Evolutionary conservation across 53 echinoderm and acorn worm genomes (phyloP), one percentile per base, ranked within the genome.

Genomic region (Henricia sp.): DNA sequence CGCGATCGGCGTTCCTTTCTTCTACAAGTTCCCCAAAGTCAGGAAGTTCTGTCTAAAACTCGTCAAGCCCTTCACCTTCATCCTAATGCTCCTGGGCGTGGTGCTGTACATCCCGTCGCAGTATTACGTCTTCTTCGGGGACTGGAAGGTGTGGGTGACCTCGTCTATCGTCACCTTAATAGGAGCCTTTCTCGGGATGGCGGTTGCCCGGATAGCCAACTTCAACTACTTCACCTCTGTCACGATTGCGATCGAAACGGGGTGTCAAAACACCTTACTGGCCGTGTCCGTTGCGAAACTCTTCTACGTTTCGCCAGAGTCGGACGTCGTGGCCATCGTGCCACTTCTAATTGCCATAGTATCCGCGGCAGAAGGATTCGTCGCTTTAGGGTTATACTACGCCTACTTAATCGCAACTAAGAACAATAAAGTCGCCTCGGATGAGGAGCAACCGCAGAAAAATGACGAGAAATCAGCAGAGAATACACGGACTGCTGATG

Each of bases 211-310:
- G 13, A 95, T 93, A 54, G 84, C 89, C 43, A 89, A 67, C 41
- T 84, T 86, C 37, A 46, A 85, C 74, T 51, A 93, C 36, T 57
- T 73, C 13, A 52, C 92, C 13, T 90, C 94, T 17, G 64, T 89
- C 55, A 94, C 97, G 6, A 94, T 97, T 40, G 89, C 94, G 29
- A 69, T 94, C 28, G 97, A 97, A 48, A 97, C 97, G 12, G 97
- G 94, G 1, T 90, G 92, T 8, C 97, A 97, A 52, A 97, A 97
- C 78, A 92, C 90, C 1, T 77, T 97, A 28, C 87, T 97, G 19
- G 97, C 92, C 23, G 89, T 90, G 1, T 88, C 92, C 43, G 90
- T 97, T 23, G 92, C 90, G 1, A 84, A 75, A 37, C 89, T 94
- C 4, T 92, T 83, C 55, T 97, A 94, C 33, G 88, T 92, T 1